Percentiles rank a stretch among this genome's conserved stretches.
These are phyloP conservation scores for Eolophus roseicapilla DNA, from an alignment of 2,113 vertebrate species.

Conservation along the genomic window DNA sequence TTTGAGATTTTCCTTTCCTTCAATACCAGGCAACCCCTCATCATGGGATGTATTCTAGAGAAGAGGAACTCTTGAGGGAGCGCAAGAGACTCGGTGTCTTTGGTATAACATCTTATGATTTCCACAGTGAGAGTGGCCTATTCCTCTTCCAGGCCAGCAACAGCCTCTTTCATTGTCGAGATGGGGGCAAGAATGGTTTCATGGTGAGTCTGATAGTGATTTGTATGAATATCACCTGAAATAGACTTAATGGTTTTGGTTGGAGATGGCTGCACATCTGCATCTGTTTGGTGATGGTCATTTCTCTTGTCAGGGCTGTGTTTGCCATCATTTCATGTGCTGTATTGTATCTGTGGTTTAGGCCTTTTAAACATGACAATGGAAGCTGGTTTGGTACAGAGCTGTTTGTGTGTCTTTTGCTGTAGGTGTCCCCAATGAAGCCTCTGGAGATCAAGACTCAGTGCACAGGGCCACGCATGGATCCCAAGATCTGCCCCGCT, in stretches of 20 bases:
- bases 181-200: slow-evolving; percentile 93
- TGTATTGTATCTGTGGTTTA: neutral
- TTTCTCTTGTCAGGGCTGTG: neutral
- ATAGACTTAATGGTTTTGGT: neutral
- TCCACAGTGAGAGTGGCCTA: slow-evolving; percentile 90
- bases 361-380: neutral
- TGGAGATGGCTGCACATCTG: neutral
- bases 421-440: slow-evolving; percentile 90
- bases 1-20: neutral
- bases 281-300: accelerated
- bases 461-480: slow-evolving; percentile 94
- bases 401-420: neutral
- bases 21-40: slow-evolving; percentile 87
- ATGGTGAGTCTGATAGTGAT: slow-evolving; percentile 80
- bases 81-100: slow-evolving; percentile 94
- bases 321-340: neutral
- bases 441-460: slow-evolving; percentile 94
- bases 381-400: neutral
- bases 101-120: slow-evolving; percentile 96
- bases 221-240: neutral
- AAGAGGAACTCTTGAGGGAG: slow-evolving; percentile 93
- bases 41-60: slow-evolving; percentile 92
- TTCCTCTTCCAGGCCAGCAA: slow-evolving; percentile 99
- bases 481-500: slow-evolving; percentile 93
- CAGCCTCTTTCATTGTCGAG: slow-evolving; percentile 95